phyloP scores from a whole-genome alignment of 2,113 vertebrate species.

The Natator depressus region DNA sequence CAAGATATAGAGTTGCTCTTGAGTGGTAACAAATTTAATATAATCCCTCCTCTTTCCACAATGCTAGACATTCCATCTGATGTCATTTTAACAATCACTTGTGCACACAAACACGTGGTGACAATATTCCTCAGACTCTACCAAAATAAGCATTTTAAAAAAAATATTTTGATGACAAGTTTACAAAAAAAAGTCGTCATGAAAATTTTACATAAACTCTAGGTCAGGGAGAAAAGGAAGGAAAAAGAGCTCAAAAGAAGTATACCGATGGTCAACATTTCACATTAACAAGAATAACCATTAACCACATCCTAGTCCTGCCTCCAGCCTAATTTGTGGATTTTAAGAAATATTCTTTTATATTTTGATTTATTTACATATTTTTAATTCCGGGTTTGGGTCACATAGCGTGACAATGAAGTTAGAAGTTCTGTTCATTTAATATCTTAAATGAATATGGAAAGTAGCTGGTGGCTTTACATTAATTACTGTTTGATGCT shows the following conservation, averaged over 20 bases:
- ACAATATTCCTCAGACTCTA: not conserved
- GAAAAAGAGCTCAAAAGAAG: not conserved
- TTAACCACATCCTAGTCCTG: not conserved
- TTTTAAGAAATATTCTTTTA: not conserved
- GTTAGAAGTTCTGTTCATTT: not conserved
- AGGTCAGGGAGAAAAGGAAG: not conserved
- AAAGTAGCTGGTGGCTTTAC: not conserved
- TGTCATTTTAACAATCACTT: not conserved
- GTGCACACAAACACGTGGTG: not conserved
- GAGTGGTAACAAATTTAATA: not conserved
- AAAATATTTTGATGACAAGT: not conserved
- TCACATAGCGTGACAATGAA: not conserved
- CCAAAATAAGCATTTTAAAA: not conserved
- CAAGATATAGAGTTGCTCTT: not conserved
- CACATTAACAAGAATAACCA: not conserved
- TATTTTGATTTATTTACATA: not conserved
- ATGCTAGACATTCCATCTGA: not conserved
- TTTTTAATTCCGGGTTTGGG: not conserved
- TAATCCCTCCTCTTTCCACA: not conserved
- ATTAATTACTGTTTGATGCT: not conserved
- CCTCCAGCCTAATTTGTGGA: not conserved
- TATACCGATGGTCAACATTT: not conserved
- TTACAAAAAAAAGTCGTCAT: not conserved
- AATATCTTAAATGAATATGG: not conserved
- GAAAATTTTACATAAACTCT: not conserved